Conservation (phyloP, 2,113 vertebrate genomes). For the Semicossyphus pulcher region DNA sequence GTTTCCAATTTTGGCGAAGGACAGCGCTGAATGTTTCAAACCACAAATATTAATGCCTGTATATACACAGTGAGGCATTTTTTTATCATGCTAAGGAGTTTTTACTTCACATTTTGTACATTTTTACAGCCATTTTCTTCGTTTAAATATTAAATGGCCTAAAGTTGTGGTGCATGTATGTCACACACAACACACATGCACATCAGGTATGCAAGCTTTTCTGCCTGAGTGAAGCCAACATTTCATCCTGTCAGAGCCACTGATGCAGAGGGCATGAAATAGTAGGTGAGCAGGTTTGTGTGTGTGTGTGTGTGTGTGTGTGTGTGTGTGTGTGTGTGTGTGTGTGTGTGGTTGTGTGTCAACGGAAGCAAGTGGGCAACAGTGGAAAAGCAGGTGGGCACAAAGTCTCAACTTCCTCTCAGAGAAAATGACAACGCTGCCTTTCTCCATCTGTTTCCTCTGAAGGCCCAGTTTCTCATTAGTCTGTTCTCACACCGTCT, state of each 20-base stretch:
- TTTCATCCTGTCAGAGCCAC: conserved; percentile 11
- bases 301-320: conserved; percentile 24
- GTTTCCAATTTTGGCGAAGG: conserved; percentile 16
- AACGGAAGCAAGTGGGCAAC: conserved; percentile 48
- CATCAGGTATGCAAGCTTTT: conserved; percentile 14
- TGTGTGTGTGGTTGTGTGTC: not conserved
- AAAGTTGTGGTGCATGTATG: not conserved
- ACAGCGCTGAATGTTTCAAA: not conserved
- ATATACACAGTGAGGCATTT: no score
- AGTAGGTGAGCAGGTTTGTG: not conserved
- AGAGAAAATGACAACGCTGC: conserved; percentile 5
- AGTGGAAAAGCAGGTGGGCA: conserved; percentile 58
- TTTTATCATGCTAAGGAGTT: not conserved
- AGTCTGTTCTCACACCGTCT: not conserved
- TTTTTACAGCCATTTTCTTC: not conserved
- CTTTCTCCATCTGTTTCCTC: conserved; percentile 12
- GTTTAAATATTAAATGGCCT: not conserved
- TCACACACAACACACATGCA: not conserved
- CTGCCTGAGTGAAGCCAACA: conserved; percentile 26
- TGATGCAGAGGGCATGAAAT: conserved; percentile 29
- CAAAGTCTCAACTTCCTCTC: conserved; percentile 46
- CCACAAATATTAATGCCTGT: no score
- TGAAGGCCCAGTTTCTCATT: conserved; percentile 1
- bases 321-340: conserved; percentile 8
- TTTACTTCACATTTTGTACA: not conserved